Base-by-base conservation (phyloP, 2,797 vertebrate genomes). In the Lemur catta region DNA sequence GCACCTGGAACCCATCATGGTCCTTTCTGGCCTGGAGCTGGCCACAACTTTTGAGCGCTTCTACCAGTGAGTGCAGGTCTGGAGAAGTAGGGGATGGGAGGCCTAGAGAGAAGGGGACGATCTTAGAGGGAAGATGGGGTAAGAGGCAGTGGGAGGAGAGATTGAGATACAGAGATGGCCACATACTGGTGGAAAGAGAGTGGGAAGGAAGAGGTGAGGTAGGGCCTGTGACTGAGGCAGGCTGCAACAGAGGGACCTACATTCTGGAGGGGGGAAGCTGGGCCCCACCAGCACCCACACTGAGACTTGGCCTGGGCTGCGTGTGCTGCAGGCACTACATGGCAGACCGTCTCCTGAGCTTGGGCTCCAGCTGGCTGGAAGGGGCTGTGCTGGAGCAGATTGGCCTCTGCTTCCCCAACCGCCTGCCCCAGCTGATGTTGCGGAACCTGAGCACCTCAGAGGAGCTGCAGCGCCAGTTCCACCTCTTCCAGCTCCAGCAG, bases 1-100 rank as follows among this genome's bases (percentile, higher is more conserved):
- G 94, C 99, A 99, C 72, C 97, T 99, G 98, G 99, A 99, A 97
- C 99, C 99, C 48, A 98, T 99, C 24, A 97, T 99, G 4, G 99
- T 99, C 97, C 98, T 99, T 65, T 99, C 99, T 0, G 99, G 99
- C 91, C 98, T 99, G 96, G 99, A 99, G 98, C 98, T 99, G 2
- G 99, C 99, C 95, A 99, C 99, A 96, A 99, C 99, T 92, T 99
- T 99, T 0, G 99, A 99, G 92, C 99, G 99, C 98, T 99, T 99
- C 97, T 99, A 99, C 98, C 99, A 99, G 99, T 99, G 94, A 98
- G 98, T 97, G 38, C 6, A 41, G 48, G 33, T 81, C 75, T 78
- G 65, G 13, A 87, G 38, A 75, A 43, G 38, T 1, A 41, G 52
- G 71, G 20, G 1, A 3, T 50, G 30, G 35, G 88, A 81, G 55